Evolutionary conservation across 2,113 vertebrate genomes (phyloP).

Genomic region (Monopterus albus): DNA sequence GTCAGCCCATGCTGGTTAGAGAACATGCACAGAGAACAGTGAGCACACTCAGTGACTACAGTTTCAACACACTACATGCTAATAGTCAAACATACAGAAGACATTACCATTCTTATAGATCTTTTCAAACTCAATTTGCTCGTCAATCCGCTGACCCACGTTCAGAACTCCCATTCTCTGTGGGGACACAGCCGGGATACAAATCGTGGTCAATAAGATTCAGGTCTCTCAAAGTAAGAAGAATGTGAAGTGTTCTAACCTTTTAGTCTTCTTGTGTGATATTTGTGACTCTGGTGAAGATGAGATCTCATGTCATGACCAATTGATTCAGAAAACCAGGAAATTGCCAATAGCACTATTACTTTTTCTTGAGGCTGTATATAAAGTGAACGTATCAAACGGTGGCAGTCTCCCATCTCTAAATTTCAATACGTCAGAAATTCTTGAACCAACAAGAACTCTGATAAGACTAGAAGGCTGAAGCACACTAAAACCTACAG

Average conservation of each 20-base stretch:
- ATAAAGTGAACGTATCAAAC: no score
- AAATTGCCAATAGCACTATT: no score
- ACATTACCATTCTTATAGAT: slow-evolving; percentile 95
- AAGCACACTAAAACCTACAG: no score
- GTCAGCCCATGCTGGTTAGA: slow-evolving; percentile 94
- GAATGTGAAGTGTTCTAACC: neutral
- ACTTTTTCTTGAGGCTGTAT: no score
- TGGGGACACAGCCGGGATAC: slow-evolving; percentile 42
- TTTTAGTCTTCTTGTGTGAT: no score
- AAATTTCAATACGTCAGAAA: no score
- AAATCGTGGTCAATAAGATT: neutral
- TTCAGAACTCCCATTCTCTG: slow-evolving; percentile 95
- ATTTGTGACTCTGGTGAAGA: no score
- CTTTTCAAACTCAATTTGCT: slow-evolving; percentile 97
- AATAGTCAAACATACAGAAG: fast-evolving
- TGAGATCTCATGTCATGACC: no score
- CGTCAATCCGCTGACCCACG: slow-evolving; percentile 93
- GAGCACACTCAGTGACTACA: slow-evolving; percentile 2
- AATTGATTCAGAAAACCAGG: no score
- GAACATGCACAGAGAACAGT: slow-evolving; percentile 42
- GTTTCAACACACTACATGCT: slow-evolving; percentile 13
- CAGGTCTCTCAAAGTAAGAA: neutral
- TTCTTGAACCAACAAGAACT: no score
- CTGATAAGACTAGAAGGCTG: no score
- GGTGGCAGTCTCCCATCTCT: no score